Evolutionary conservation across 1,140 invertebrate species (phyloP).

Genomic region (Muscidifurax raptorellus): DNA sequence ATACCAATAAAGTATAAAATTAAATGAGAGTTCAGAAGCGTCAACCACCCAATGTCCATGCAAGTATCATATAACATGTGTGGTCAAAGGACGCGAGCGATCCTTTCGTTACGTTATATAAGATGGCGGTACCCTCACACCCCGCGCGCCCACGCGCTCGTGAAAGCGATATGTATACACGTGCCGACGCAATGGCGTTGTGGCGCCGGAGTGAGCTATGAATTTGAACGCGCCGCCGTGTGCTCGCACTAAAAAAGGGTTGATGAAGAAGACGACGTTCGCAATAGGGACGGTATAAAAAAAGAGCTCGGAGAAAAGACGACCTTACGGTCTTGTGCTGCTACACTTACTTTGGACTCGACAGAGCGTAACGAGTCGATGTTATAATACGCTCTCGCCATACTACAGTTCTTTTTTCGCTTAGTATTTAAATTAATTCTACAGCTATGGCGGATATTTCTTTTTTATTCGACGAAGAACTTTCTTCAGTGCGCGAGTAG

Average conservation of each 20-base stretch:
- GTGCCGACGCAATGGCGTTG: slow-evolving; percentile 48
- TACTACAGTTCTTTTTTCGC: not conserved
- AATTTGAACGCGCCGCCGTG: not conserved
- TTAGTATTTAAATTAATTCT: slow-evolving; percentile 4
- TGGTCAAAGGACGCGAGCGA: not conserved
- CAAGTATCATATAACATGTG: too few relatives aligned
- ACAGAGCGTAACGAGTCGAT: slow-evolving; percentile 15
- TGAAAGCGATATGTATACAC: slow-evolving; percentile 16
- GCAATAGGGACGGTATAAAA: not conserved
- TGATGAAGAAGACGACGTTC: not conserved
- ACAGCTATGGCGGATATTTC: not conserved
- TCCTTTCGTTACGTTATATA: not conserved
- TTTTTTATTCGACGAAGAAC: not conserved
- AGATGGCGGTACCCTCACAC: slow-evolving; percentile 41
- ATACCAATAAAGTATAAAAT: too few relatives aligned
- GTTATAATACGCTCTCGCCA: not conserved
- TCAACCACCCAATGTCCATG: too few relatives aligned
- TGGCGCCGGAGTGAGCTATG: not conserved
- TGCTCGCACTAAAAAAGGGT: slow-evolving; percentile 21
- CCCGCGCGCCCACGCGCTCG: not conserved
- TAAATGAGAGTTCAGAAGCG: too few relatives aligned
- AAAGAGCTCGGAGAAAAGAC: not conserved
- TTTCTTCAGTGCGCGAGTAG: not conserved
- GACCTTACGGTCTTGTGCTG: not conserved
- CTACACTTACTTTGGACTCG: not conserved